A percentile compares a stretch with the other conserved stretches of the same genome.
Conservation (phyloP, 2,113 vertebrate species). For the Galeopterus variegatus region DNA sequence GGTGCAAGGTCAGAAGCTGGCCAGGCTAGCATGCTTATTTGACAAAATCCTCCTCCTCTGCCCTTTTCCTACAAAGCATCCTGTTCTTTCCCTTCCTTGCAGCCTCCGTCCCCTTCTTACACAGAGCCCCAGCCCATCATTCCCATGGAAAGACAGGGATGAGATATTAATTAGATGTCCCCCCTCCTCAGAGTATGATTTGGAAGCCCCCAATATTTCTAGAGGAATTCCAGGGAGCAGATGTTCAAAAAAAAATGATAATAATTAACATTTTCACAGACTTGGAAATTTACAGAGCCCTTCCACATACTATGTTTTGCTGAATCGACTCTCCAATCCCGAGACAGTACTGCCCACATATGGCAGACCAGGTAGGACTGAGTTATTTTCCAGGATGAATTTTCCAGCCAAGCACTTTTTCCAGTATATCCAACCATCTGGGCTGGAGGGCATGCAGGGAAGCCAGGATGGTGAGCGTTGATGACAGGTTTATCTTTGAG, state of each 20-base stretch:
- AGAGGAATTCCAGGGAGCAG: background rate
- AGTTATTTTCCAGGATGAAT: background rate
- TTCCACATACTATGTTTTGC: background rate
- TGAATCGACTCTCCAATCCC: background rate
- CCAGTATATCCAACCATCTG: background rate
- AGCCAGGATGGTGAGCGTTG: background rate
- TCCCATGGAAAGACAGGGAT: background rate
- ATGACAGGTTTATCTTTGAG: background rate
- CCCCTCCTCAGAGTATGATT: background rate
- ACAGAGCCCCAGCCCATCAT: accelerated
- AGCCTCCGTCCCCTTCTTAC: background rate
- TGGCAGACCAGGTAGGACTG: background rate
- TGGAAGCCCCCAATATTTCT: background rate
- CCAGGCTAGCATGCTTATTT: background rate
- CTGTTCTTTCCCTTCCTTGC: background rate
- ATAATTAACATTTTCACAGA: background rate
- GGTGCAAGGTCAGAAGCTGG: background rate
- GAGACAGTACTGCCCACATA: accelerated
- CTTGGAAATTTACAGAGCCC: background rate
- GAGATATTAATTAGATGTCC: background rate
- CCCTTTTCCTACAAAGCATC: background rate
- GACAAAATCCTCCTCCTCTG: background rate
- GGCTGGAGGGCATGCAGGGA: background rate
- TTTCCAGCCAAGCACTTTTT: background rate
- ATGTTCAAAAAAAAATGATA: background rate